Conservation (phyloP, 2,888 invertebrate species). For the Caenorhabditis macrosperma region DNA sequence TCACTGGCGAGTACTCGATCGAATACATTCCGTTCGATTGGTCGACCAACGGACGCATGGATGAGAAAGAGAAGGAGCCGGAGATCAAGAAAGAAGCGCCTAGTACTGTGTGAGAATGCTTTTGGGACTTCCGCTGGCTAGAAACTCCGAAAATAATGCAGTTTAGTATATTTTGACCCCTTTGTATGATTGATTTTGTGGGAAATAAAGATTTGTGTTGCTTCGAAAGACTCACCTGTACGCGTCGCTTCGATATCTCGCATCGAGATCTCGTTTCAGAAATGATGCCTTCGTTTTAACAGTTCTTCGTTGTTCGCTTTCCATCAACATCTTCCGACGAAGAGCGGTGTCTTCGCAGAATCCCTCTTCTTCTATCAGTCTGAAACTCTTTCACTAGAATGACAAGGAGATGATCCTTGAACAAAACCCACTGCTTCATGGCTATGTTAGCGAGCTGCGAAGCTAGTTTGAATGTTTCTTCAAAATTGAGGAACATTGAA, state of each 20-base stretch:
- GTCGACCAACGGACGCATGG: conserved; percentile 69
- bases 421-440: conserved; percentile 86
- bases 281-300: conserved; percentile 89
- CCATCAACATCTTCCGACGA: conserved; percentile 86
- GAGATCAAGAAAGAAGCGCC: not conserved
- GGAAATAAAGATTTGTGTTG: too few relatives aligned
- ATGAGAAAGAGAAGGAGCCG: conserved; percentile 37
- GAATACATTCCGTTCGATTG: conserved; percentile 72
- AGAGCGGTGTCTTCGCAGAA: conserved; percentile 92
- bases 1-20: conserved; percentile 71
- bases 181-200: too few relatives aligned
- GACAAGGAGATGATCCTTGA: not conserved
- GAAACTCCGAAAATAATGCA: too few relatives aligned
- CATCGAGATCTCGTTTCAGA: conserved; percentile 94
- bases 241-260: conserved; percentile 92
- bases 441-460: conserved; percentile 96
- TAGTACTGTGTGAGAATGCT: not conserved
- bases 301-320: conserved; percentile 75
- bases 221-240: conserved; percentile 85
- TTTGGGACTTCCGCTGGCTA: not conserved
- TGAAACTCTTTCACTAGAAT: conserved; percentile 80
- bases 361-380: conserved; percentile 92
- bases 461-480: conserved; percentile 92
- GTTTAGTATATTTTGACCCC: too few relatives aligned
- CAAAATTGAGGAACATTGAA: conserved; percentile 91